Evolutionary conservation across 2,113 vertebrate species (phyloP).

Genomic region (Epinephelus fuscoguttatus): DNA sequence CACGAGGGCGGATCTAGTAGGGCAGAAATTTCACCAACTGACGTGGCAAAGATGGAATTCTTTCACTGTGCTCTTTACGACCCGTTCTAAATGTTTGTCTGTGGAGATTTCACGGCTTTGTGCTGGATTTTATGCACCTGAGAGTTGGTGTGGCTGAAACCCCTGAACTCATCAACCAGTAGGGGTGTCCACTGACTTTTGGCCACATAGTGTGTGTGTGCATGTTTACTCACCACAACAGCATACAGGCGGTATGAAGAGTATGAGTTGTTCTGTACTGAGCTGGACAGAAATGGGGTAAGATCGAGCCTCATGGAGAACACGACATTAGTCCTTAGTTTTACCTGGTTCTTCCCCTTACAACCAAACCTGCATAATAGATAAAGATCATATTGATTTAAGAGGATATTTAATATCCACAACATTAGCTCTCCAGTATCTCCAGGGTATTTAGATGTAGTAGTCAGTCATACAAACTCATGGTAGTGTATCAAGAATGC

Average conservation of each 20-base stretch:
- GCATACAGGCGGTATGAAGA: conserved; percentile 87
- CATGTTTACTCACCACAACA: conserved; percentile 87
- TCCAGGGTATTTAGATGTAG: not conserved
- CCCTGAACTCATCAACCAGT: no score
- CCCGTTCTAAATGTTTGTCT: no score
- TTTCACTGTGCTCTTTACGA: no score
- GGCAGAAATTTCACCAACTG: no score
- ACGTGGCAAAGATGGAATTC: no score
- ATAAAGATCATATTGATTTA: not conserved
- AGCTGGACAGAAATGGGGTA: conserved; percentile 81
- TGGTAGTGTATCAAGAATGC: not conserved
- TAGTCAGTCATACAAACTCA: not conserved
- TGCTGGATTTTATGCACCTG: no score
- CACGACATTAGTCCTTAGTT: conserved; percentile 85
- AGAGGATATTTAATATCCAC: not conserved
- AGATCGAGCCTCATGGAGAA: conserved; percentile 87
- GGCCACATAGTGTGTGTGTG: not conserved
- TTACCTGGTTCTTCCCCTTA: conserved; percentile 82
- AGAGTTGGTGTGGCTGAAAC: no score
- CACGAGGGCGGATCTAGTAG: no score
- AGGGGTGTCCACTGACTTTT: no score
- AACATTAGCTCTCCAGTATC: not conserved
- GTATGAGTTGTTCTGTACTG: conserved; percentile 69
- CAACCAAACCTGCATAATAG: conserved; percentile 73
- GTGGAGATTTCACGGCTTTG: no score